Percentiles rank a stretch among this genome's conserved stretches.
These are phyloP conservation scores for Gephyroberyx darwinii DNA, from an alignment of 2,797 vertebrate genomes.

Conservation along the genomic window DNA sequence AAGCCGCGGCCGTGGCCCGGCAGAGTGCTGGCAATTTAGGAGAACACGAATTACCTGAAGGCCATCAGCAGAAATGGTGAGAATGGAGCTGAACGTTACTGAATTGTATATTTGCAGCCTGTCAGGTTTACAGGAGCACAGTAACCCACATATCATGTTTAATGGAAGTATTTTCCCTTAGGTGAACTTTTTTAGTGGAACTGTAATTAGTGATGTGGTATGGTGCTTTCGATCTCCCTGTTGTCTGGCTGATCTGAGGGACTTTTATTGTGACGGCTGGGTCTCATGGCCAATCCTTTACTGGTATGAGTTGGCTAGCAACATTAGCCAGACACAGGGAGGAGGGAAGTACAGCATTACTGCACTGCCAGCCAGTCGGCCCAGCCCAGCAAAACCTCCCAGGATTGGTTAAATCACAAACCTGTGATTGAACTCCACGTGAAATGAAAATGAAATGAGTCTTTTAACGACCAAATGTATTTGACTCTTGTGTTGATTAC, in stretches of 20 bases:
- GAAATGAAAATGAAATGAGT: not conserved
- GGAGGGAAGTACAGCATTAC: constrained; percentile 23
- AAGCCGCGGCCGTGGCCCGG: constrained; percentile 40
- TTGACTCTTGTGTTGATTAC: constrained; percentile 18
- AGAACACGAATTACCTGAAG: constrained; percentile 61
- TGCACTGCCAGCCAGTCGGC: not conserved
- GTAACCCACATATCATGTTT: constrained; percentile 71
- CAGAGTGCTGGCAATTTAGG: constrained; percentile 46
- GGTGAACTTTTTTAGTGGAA: constrained; percentile 61
- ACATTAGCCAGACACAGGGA: constrained; percentile 26
- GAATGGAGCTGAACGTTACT: constrained; percentile 30
- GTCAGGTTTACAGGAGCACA: constrained; percentile 63
- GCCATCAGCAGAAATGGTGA: constrained; percentile 44
- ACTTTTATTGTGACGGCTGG: constrained; percentile 63
- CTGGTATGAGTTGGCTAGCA: constrained; percentile 28
- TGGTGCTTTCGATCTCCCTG: constrained; percentile 42
- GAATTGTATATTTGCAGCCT: constrained; percentile 47
- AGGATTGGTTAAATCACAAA: constrained; percentile 11
- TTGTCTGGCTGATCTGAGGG: constrained; percentile 3
- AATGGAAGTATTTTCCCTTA: constrained; percentile 64
- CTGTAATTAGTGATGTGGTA: constrained; percentile 70
- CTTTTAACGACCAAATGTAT: constrained; percentile 2
- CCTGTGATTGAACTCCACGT: constrained; percentile 12
- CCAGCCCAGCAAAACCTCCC: constrained; percentile 13
- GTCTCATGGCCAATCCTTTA: constrained; percentile 50